Percentiles rank a stretch among this genome's conserved stretches.
phyloP scores from a whole-genome alignment of 2,797 vertebrate species.

The Austrolebias charrua region DNA sequence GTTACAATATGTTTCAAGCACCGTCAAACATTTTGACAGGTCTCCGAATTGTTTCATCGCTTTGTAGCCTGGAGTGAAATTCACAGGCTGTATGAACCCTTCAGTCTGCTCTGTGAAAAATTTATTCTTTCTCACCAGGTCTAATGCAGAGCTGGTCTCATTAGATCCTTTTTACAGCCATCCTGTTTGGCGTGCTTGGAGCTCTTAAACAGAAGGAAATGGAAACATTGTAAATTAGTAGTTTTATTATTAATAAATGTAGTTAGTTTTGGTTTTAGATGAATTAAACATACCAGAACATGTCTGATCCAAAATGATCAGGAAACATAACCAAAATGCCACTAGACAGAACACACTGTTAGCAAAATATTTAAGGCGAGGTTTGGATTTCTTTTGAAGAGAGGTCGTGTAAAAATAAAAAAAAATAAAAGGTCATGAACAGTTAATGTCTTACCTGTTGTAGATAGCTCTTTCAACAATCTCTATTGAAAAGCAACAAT shows the following conservation, averaged over 20 bases:
- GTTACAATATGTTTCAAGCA: constrained; percentile 29
- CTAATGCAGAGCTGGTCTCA: constrained; percentile 35
- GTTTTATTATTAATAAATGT: constrained; percentile 54
- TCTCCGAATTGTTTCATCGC: constrained; percentile 43
- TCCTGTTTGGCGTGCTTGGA: constrained; percentile 37
- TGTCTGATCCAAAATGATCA: too few species aligned
- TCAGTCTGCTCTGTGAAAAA: constrained; percentile 53
- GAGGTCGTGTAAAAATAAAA: too few species aligned
- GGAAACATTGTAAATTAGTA: constrained; percentile 52
- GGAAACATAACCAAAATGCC: too few species aligned
- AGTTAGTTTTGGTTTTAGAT: constrained; percentile 38
- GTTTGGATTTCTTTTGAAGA: too few species aligned
- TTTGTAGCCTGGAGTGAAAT: constrained; percentile 44
- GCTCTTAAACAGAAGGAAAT: constrained; percentile 34
- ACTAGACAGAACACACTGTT: too few species aligned
- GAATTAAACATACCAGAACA: constrained; percentile 38
- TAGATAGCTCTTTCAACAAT: too few species aligned
- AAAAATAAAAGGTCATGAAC: too few species aligned
- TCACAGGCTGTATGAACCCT: constrained; percentile 37
- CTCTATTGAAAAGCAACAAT: too few species aligned
- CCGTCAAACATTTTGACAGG: constrained; percentile 40
- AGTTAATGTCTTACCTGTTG: too few species aligned
- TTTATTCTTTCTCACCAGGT: constrained; percentile 50
- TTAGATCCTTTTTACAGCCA: constrained; percentile 51
- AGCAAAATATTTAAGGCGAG: too few species aligned